Conservation (phyloP, 2,113 vertebrate genomes). For the Stegastes partitus region DNA sequence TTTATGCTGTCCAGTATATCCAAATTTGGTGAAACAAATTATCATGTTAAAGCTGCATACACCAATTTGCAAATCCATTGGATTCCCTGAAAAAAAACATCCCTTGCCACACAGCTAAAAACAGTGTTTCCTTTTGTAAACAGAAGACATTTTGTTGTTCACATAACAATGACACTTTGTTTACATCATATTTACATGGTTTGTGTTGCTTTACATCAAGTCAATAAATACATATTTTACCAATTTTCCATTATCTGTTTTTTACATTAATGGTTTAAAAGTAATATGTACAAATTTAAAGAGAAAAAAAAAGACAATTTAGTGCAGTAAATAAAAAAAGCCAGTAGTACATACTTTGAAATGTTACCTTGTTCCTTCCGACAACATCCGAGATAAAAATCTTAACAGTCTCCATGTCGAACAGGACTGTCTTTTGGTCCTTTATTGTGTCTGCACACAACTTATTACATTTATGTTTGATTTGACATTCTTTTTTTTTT, state of each 20-base stretch:
- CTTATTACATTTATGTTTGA: slow-evolving; percentile 65
- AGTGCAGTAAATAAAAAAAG: neutral
- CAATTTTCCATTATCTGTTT: too few species aligned
- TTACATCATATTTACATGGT: neutral
- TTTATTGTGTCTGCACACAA: slow-evolving; percentile 52
- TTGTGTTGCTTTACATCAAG: neutral
- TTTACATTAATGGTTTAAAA: neutral
- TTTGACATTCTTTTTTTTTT: slow-evolving; percentile 34
- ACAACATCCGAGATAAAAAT: slow-evolving; percentile 10
- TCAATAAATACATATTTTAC: too few species aligned
- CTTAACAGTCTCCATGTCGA: slow-evolving; percentile 5
- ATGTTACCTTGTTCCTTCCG: neutral
- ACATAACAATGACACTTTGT: too few species aligned
- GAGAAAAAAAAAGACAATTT: too few species aligned
- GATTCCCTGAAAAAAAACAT: too few species aligned
- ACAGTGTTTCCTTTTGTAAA: too few species aligned
- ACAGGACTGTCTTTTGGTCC: slow-evolving; percentile 6
- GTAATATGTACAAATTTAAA: neutral
- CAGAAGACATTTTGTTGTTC: too few species aligned
- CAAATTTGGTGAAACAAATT: too few species aligned
- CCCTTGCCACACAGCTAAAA: too few species aligned
- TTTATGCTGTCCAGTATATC: too few species aligned
- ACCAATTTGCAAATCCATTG: too few species aligned
- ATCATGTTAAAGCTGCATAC: too few species aligned
- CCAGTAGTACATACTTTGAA: neutral